A percentile compares a stretch with the other conserved stretches of the same genome.
phyloP scores from a whole-genome alignment of 2,113 vertebrate species.

The Zapus hudsonius region DNA sequence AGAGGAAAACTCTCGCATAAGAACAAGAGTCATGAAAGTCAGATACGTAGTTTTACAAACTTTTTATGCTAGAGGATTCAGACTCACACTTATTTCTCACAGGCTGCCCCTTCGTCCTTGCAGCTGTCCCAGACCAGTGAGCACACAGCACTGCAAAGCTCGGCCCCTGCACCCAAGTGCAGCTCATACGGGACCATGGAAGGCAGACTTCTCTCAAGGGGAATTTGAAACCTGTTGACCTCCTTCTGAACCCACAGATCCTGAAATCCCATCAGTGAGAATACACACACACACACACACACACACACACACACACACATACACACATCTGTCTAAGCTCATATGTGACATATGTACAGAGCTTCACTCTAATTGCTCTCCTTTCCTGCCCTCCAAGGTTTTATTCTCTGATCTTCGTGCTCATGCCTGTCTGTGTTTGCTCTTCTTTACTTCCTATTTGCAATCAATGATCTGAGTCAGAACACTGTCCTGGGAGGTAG shows the following conservation, averaged over 20 bases:
- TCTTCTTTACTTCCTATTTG: background rate
- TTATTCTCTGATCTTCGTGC: background rate
- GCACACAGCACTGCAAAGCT: background rate
- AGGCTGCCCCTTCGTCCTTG: background rate
- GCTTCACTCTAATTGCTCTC: background rate
- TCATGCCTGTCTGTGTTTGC: background rate
- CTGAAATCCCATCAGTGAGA: background rate
- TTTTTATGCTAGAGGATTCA: background rate
- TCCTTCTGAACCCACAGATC: background rate
- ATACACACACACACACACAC: background rate
- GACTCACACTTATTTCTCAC: background rate
- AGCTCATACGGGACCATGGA: background rate
- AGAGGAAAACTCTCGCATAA: background rate
- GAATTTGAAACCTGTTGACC: background rate
- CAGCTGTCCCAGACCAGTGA: fast-evolving
- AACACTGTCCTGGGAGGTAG: background rate
- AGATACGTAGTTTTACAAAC: background rate
- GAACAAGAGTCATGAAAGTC: background rate
- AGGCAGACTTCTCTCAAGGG: background rate
- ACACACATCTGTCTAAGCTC: too few relatives aligned
- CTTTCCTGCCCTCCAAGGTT: background rate
- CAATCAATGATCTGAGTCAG: background rate
- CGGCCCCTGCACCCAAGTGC: background rate
- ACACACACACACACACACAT: background rate
- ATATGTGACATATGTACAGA: background rate